These are phyloP conservation scores for Danio albolineatus DNA, from an alignment of 2,797 vertebrate species.

Conservation along the genomic window DNA sequence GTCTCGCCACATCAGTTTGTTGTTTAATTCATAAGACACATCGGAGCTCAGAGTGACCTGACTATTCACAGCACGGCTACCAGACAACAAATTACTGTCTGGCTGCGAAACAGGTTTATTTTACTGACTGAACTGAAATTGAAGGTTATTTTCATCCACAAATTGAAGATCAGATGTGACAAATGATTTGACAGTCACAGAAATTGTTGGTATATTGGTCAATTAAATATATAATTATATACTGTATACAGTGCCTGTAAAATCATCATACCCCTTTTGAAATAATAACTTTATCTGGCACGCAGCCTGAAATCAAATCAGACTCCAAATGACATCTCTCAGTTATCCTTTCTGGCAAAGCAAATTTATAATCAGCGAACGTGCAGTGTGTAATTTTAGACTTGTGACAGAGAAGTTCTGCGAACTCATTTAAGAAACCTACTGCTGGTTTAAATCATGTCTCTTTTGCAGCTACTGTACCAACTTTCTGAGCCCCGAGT, in stretches of 20 bases:
- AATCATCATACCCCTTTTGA: too few species aligned
- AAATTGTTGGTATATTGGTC: background rate
- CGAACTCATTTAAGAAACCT: background rate
- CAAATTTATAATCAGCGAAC: background rate
- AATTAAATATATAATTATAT: background rate
- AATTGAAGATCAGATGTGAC: background rate
- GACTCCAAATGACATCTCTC: background rate
- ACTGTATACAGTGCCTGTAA: too few species aligned
- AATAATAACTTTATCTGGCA: too few species aligned
- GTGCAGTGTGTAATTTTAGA: background rate
- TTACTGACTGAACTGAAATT: slow-evolving; percentile 15
- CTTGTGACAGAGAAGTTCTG: background rate
- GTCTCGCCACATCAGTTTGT: slow-evolving; percentile 1
- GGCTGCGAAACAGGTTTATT: background rate
- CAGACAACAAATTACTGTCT: background rate
- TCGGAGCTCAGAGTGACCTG: background rate
- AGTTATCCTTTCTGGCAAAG: background rate
- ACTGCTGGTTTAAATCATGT: background rate
- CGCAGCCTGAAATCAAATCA: too few species aligned
- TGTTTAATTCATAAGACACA: background rate
- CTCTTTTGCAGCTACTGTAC: background rate
- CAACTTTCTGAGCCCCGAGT: background rate
- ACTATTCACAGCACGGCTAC: background rate
- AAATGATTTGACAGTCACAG: background rate
- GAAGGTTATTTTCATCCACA: background rate